phyloP scores from a whole-genome alignment of 2,888 invertebrate genomes.

The Dryadula phaetusa region DNA sequence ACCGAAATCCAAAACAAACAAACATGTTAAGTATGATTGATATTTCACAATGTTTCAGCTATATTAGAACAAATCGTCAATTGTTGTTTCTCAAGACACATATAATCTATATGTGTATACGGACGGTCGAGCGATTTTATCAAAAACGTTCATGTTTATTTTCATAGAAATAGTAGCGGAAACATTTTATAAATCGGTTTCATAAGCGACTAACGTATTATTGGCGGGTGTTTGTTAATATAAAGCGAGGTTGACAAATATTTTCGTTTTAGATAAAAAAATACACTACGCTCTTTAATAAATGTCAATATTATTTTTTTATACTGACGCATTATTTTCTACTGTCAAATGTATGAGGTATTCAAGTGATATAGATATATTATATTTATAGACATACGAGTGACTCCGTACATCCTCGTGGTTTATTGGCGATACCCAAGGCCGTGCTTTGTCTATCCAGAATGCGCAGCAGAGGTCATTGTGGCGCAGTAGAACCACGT shows the following conservation, averaged over 20 bases:
- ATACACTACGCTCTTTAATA: background rate
- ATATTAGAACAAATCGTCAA: background rate
- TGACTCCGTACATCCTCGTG: too few species aligned
- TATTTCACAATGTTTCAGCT: background rate
- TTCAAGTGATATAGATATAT: too few species aligned
- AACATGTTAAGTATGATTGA: background rate
- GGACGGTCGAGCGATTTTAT: background rate
- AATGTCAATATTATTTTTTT: background rate
- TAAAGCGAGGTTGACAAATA: background rate
- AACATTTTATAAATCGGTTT: slow-evolving; percentile 30
- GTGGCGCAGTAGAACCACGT: too few species aligned
- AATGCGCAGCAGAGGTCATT: too few species aligned
- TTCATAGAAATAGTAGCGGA: slow-evolving; percentile 26
- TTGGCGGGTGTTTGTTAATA: slow-evolving; percentile 20
- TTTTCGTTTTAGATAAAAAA: background rate
- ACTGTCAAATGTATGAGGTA: too few species aligned
- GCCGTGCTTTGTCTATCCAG: too few species aligned
- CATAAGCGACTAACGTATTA: slow-evolving; percentile 19
- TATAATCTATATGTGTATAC: background rate
- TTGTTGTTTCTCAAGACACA: slow-evolving; percentile 9
- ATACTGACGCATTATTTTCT: background rate
- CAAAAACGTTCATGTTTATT: slow-evolving; percentile 18
- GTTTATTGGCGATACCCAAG: too few species aligned
- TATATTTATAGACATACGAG: too few species aligned
- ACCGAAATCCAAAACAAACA: background rate